Percentiles rank a stretch among this genome's conserved stretches.
Evolutionary conservation across 1,140 invertebrate genomes (phyloP).

Genomic region (Drosophila pectinifera): DNA sequence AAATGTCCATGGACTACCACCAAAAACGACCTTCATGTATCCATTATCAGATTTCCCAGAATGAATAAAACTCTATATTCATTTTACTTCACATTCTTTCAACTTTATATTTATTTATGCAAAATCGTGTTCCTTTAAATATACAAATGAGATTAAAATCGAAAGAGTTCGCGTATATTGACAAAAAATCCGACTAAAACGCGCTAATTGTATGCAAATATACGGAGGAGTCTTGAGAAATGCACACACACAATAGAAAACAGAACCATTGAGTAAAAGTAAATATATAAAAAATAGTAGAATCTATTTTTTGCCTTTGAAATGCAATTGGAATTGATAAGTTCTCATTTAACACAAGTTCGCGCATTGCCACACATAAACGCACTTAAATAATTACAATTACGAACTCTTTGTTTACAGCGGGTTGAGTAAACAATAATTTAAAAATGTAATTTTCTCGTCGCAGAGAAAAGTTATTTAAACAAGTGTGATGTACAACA

Average conservation of each 20-base stretch:
- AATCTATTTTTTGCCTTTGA: constrained; percentile 53
- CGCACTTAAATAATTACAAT: constrained; percentile 39
- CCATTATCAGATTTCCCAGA: background rate
- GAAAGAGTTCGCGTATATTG: constrained; percentile 26
- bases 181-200: constrained; percentile 56
- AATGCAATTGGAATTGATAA: constrained; percentile 71
- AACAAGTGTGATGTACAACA: constrained; percentile 42
- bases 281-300: constrained; percentile 52
- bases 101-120: constrained; percentile 74
- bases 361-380: constrained; percentile 30
- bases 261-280: constrained; percentile 45
- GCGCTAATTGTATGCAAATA: constrained; percentile 36
- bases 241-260: constrained; percentile 52
- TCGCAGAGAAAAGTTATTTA: constrained; percentile 32
- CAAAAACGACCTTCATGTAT: no score
- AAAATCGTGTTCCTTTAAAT: constrained; percentile 66
- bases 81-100: constrained; percentile 53
- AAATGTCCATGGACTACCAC: no score
- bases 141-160: constrained; percentile 73
- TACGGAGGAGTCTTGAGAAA: constrained; percentile 35
- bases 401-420: constrained; percentile 38
- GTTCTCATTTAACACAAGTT: constrained; percentile 24
- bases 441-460: constrained; percentile 38
- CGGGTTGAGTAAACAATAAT: constrained; percentile 26
- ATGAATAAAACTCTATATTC: background rate